Conservation (phyloP, 2,888 invertebrate genomes). For the Endotricha flammealis region DNA sequence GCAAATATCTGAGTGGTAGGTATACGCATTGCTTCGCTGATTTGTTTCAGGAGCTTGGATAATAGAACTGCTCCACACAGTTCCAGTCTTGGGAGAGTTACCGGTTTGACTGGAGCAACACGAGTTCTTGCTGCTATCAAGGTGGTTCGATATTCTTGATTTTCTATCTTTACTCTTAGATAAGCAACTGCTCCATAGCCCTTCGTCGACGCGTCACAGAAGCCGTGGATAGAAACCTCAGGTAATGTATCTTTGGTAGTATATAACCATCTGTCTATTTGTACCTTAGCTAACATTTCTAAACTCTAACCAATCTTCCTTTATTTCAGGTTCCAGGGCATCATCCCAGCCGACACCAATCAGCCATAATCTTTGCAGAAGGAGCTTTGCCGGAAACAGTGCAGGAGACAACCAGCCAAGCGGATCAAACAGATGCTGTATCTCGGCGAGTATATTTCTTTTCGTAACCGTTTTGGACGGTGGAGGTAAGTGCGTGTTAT, state of each 20-base stretch:
- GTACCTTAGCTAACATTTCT: neutral
- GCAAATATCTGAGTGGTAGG: slow-evolving; percentile 9
- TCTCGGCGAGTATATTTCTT: slow-evolving; percentile 20
- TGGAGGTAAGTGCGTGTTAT: slow-evolving; percentile 11
- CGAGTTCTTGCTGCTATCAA: slow-evolving; percentile 4
- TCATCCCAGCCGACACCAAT: slow-evolving; percentile 11
- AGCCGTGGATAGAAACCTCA: slow-evolving; percentile 10
- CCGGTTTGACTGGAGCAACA: slow-evolving; percentile 1
- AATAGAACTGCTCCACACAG: too few relatives aligned
- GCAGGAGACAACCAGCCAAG: slow-evolving; percentile 20
- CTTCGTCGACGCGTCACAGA: slow-evolving; percentile 13
- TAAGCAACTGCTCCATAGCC: slow-evolving; percentile 14
- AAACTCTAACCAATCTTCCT: slow-evolving; percentile 8
- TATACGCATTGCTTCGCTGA: slow-evolving; percentile 13
- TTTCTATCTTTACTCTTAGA: neutral
- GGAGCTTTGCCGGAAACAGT: slow-evolving; percentile 20
- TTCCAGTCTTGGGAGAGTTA: slow-evolving; percentile 1
- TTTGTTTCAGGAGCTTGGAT: slow-evolving; percentile 13
- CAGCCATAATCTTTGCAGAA: slow-evolving; percentile 24
- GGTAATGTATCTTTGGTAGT: neutral
- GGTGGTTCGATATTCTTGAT: neutral
- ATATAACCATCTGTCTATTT: slow-evolving; percentile 1
- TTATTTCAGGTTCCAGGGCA: neutral
- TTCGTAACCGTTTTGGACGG: slow-evolving; percentile 21
- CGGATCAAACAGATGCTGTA: slow-evolving; percentile 22